Base-by-base conservation (phyloP, 2,797 vertebrate genomes). In the Clarias platycephalus region DNA sequence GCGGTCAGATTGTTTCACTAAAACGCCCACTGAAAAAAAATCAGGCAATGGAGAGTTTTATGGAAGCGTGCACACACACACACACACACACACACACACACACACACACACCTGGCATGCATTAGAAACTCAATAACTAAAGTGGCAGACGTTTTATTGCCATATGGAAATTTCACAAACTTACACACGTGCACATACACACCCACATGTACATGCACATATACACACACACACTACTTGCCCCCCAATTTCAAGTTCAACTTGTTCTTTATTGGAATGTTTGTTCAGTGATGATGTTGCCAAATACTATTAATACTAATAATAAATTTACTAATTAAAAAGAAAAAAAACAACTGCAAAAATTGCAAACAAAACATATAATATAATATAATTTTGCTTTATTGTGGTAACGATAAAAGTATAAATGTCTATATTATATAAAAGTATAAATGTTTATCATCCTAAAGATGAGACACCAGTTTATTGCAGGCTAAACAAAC, bases 91-190 rank as follows among this genome's bases (percentile, higher is more conserved):
- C 31, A 57, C 83, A 67, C 79, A 67, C 58, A 66, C 58, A 63
- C 57, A 81, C 66, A 64, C 58, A 53, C 67, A 90, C 94, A 95
- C 93, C 93, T 95, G 94, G 94, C 91, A 87, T 89, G 90, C 91
- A 94, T 95, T 94, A 94, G 92, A 92, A 94, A 92, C 92, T 91
- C 92, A 93, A 93, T 94, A 94, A 94, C 93, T 92, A 94, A 95
- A 95, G 94, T 94, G 94, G 94, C 92, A 92, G 93, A 94, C 93
- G 90, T 94, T 95, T 95, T 93, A 95, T 91, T 93, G 91, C 93
- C 93, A 92, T 91, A 92, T 94, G 93, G 94, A 94, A 91, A 93
- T 93, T 92, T 94, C 91, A 94, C 90, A 92, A 91, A 92, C 91
- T 90, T 91, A 75, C 81, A 63, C 57, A 87, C 82, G 86, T 79